Percentiles rank a stretch among this genome's conserved stretches.
phyloP scores from a whole-genome alignment of 1,140 invertebrate genomes.

The Lasaia peninsularis region DNA sequence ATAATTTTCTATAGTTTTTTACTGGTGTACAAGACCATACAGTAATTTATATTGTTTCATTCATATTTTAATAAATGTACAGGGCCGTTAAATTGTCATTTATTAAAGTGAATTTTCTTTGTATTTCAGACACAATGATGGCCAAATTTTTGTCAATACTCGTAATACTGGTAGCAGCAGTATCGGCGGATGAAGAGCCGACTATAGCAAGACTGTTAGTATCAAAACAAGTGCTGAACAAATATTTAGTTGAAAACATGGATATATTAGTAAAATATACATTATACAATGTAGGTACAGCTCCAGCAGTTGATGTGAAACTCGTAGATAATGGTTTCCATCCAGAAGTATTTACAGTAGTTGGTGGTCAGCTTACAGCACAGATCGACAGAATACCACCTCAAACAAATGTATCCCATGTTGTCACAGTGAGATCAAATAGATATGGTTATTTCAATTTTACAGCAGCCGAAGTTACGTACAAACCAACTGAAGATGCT shows the following conservation, averaged over 20 bases:
- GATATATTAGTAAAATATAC: conserved; percentile 97
- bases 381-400: conserved; percentile 93
- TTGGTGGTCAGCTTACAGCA: conserved; percentile 90
- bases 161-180: conserved; percentile 58
- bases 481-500: conserved; percentile 88
- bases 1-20: not conserved
- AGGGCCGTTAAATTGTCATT: conserved; percentile 1
- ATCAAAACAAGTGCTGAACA: conserved; percentile 96
- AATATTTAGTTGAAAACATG: conserved; percentile 98
- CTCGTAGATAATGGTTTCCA: conserved; percentile 94
- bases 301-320: conserved; percentile 92
- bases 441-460: conserved; percentile 98
- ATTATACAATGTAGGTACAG: conserved; percentile 90
- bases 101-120: conserved; percentile 26
- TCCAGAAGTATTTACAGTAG: conserved; percentile 90
- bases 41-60: conserved; percentile 25
- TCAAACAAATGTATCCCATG: conserved; percentile 95
- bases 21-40: too few species aligned
- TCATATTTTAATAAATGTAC: conserved; percentile 21
- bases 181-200: conserved; percentile 81
- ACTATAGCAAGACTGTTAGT: conserved; percentile 85
- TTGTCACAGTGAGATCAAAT: conserved; percentile 93
- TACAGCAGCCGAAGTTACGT: conserved; percentile 94
- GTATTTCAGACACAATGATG: conserved; percentile 64
- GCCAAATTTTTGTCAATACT: conserved; percentile 57